phyloP scores from a whole-genome alignment of 35 echinoderm and acorn worm species.

The Apostichopus parvimensis region DNA sequence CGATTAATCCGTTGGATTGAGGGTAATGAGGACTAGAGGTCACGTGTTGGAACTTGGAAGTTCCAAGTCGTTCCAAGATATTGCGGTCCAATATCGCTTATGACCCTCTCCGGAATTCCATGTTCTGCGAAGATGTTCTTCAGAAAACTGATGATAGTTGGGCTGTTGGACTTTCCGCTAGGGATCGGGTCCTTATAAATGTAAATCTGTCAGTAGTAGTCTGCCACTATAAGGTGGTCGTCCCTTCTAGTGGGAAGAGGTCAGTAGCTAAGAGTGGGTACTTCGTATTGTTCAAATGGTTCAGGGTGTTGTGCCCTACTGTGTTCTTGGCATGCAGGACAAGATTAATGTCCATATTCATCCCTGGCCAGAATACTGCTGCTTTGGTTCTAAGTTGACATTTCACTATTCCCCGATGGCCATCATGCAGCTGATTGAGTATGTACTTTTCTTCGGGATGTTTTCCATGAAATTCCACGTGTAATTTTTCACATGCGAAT shows the following conservation, averaged over 20 bases:
- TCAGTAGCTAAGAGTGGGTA: constrained; percentile 42
- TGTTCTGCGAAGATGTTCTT: constrained; percentile 46
- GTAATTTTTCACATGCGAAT: constrained; percentile 26
- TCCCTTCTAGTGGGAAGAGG: constrained; percentile 29
- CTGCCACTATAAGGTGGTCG: constrained; percentile 32
- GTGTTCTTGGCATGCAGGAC: constrained; percentile 56
- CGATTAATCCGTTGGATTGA: constrained; percentile 72
- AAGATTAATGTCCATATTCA: constrained; percentile 69
- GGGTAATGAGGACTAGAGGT: constrained; percentile 60
- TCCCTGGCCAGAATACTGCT: constrained; percentile 56
- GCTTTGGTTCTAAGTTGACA: constrained; percentile 54
- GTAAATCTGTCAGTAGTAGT: constrained; percentile 49
- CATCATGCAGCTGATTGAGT: constrained; percentile 53
- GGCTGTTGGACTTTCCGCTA: constrained; percentile 9
- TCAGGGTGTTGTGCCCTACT: constrained; percentile 3
- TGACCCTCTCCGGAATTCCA: constrained; percentile 31
- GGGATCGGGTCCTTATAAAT: constrained; percentile 10
- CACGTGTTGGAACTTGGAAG: constrained; percentile 17
- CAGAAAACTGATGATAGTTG: neutral
- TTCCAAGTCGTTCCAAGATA: constrained; percentile 43
- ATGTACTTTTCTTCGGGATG: constrained; percentile 49
- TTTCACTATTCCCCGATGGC: constrained; percentile 64
- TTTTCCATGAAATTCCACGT: neutral
- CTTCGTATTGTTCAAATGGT: constrained; percentile 35
- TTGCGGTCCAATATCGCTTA: constrained; percentile 50